Evolutionary conservation across 1,140 invertebrate species (phyloP).

Genomic region (Anastrepha ludens): DNA sequence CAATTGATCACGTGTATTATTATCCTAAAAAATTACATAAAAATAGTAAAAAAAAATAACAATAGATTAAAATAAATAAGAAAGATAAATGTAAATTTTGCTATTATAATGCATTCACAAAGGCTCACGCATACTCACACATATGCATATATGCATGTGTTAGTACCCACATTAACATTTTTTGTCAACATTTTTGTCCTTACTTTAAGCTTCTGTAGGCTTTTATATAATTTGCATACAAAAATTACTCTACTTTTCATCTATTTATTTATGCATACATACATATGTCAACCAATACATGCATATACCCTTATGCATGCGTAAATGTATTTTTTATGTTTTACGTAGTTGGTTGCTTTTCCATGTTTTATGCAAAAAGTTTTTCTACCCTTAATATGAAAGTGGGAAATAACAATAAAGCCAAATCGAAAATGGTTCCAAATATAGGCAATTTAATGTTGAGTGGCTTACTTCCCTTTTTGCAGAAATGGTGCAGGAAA

Average conservation of each 20-base stretch:
- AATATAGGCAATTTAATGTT: background rate
- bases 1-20: no score
- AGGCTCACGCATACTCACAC: background rate
- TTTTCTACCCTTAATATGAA: constrained; percentile 11
- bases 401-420: constrained; percentile 28
- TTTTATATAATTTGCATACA: constrained; percentile 43
- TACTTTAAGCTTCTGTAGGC: constrained; percentile 12
- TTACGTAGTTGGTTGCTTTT: background rate
- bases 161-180: background rate
- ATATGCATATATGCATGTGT: background rate
- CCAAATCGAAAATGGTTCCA: background rate
- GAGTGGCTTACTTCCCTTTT: background rate
- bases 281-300: background rate
- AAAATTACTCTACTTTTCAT: background rate
- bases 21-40: no score
- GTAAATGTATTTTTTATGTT: constrained; percentile 36
- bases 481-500: no score
- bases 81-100: background rate
- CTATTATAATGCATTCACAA: background rate
- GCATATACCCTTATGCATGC: background rate
- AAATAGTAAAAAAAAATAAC: background rate
- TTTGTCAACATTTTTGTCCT: constrained; percentile 17
- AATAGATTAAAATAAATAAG: background rate
- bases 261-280: background rate
- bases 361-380: background rate